Base-by-base conservation (phyloP, 1,140 invertebrate genomes). In the Drosophila ercepeae region DNA sequence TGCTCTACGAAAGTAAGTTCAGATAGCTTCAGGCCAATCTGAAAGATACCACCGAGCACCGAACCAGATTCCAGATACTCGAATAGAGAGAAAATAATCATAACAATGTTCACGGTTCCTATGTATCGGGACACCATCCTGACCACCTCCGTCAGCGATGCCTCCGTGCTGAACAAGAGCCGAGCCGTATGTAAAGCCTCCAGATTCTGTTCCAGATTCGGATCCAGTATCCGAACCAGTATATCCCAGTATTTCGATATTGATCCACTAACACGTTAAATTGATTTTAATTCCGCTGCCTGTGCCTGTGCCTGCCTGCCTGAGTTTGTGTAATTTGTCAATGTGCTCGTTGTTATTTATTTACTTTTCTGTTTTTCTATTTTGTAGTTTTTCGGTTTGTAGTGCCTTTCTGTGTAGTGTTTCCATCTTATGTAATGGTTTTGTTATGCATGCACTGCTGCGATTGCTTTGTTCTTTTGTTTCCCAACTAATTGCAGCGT, bases 71-170 rank as follows among this genome's bases (percentile, higher is more conserved):
- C 36, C n/a, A 42, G 5, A 42, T 42, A 14, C n/a, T n/a, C n/a
- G n/a, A n/a, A n/a, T 42, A 21, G 14, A 44, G 21, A 53, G 18
- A 39, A 29, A 23, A 4, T 3, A 18, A 3, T 0, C 50, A 25
- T 41, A 18, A 60, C 72, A 21, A 91, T 91, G 90, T 91, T 91
- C 54, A 91, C 90, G 27, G 73, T 91, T 59, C 90, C 90, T 50
- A 91, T 89, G 61, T 77, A 91, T 78, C 90, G 90, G 53, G 90
- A 91, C 64, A 91, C 84, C 34, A 88, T 91, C 49, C 57, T 91
- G 63, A 90, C 88, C 25, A 75, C 86, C 58, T 91, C 90, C 57
- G 69, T 91, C 55, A 91, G 90, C 59, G 90, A 91, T 90, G 90
- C 90, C 32, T 91, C 90, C 23, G 79, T 82, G 58, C 74, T 91